These are phyloP conservation scores for Embiotoca jacksoni DNA, from an alignment of 2,113 vertebrate genomes.

Conservation along the genomic window DNA sequence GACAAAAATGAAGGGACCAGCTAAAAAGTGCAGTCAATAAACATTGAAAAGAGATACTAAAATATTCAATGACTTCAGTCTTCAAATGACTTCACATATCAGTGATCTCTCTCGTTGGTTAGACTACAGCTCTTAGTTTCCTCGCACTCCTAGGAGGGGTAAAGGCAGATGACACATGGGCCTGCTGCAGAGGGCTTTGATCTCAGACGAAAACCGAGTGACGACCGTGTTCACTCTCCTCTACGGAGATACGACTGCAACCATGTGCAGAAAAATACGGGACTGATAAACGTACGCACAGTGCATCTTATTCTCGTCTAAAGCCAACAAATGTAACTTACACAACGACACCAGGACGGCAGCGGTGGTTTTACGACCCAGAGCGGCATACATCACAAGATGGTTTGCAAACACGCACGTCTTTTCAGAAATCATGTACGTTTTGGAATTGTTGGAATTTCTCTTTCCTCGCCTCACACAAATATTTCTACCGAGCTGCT, in stretches of 20 bases:
- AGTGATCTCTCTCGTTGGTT: too few species aligned
- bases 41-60: too few species aligned
- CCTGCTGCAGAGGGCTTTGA: constrained; percentile 42
- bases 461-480: too few species aligned
- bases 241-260: constrained; percentile 5
- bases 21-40: too few species aligned
- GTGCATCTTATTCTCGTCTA: neutral
- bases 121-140: neutral
- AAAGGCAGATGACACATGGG: constrained; percentile 28
- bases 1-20: too few species aligned
- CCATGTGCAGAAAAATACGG: constrained; percentile 5
- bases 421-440: too few species aligned
- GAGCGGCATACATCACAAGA: too few species aligned
- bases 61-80: too few species aligned
- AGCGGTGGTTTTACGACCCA: neutral
- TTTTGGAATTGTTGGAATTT: too few species aligned
- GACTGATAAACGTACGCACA: neutral
- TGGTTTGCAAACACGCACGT: too few species aligned
- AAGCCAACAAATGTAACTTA: neutral
- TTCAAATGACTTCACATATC: too few species aligned
- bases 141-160: constrained; percentile 7
- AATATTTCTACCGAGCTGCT: too few species aligned
- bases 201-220: constrained; percentile 38
- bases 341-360: neutral
- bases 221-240: constrained; percentile 2